Base-by-base conservation (phyloP, 1,140 invertebrate genomes). In the Apis cerana region DNA sequence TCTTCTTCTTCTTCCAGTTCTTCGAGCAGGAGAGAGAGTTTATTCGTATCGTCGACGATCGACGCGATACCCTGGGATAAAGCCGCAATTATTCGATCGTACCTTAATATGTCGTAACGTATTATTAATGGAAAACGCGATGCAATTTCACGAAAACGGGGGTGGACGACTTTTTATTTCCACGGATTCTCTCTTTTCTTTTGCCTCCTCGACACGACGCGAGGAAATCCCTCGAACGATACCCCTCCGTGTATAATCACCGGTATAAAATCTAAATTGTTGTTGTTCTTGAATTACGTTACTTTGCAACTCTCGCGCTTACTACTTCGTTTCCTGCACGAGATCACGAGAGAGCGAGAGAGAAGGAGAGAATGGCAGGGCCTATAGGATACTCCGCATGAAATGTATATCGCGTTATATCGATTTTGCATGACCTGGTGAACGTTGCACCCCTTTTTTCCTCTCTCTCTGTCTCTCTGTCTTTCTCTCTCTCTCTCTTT, bases 61-160 rank as follows among this genome's bases (percentile, higher is more conserved):
- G 27, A 2, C 61, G 33, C 21, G 33, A 33, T 4, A 33, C 2
- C 2, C 7, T 7, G 27, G 27, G 52, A 75, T 59, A 33, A 67
- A 75, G 61, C 70, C 85, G 85, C 80, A 85, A 86, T 87, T 86
- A 79, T 78, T 83, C 85, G 74, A 80, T 86, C 80, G 79, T 85
- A n/a, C 70, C 81, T 88, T 27, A 89, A 87, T 87, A 75, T 84
- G 77, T 59, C 0, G 13, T 75, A 69, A 75, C 85, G 80, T n/a
- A n/a, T n/a, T n/a, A n/a, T 86, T 86, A 86, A 75, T 33, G 3
- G 80, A 72, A 43, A 64, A 79, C 80, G 75, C 82, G 80, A 77
- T 81, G 84, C 84, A 86, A 86, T 87, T 86, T 79, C 80, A 67
- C 65, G 69, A 62, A 52, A 62, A 75, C 75, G 23, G 74, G 50